Percentiles rank a stretch among this genome's conserved stretches.
phyloP scores from a whole-genome alignment of 2,888 invertebrate genomes.

The Caenorhabditis wallacei region DNA sequence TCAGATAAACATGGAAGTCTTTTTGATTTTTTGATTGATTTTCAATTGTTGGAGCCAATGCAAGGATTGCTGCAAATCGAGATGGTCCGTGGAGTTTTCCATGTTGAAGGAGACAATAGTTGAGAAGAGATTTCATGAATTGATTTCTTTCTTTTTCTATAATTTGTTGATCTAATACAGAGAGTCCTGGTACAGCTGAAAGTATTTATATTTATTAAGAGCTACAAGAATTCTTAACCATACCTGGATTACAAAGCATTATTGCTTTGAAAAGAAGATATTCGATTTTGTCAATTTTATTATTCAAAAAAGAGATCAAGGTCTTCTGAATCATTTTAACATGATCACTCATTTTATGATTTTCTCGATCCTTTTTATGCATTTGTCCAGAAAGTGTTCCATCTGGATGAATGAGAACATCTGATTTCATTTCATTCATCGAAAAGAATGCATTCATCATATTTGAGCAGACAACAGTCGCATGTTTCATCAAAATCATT shows the following conservation, averaged over 20 bases:
- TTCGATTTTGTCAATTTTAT: constrained; percentile 50
- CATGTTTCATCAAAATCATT: constrained; percentile 50
- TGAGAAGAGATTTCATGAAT: constrained; percentile 43
- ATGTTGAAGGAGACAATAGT: constrained; percentile 53
- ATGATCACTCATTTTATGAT: constrained; percentile 25
- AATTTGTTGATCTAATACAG: constrained; percentile 29
- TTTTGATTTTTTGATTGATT: constrained; percentile 42
- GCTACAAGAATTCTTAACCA: neutral
- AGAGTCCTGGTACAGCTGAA: constrained; percentile 50
- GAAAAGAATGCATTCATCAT: constrained; percentile 62
- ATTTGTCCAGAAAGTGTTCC: constrained; percentile 40
- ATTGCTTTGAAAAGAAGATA: constrained; percentile 54
- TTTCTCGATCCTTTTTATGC: constrained; percentile 48
- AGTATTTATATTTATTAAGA: neutral
- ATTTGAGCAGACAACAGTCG: constrained; percentile 41
- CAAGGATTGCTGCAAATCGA: constrained; percentile 45
- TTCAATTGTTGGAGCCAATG: constrained; percentile 46
- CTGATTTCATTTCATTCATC: constrained; percentile 55
- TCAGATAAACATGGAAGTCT: constrained; percentile 48
- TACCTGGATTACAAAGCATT: constrained; percentile 55
- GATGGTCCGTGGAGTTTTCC: constrained; percentile 48
- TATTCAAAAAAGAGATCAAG: constrained; percentile 48
- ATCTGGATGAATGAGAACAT: constrained; percentile 49
- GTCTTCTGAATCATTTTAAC: constrained; percentile 39
- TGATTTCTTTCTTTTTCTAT: constrained; percentile 55